Conservation (phyloP, 1,140 invertebrate genomes). For the Glossosoma conforme region DNA sequence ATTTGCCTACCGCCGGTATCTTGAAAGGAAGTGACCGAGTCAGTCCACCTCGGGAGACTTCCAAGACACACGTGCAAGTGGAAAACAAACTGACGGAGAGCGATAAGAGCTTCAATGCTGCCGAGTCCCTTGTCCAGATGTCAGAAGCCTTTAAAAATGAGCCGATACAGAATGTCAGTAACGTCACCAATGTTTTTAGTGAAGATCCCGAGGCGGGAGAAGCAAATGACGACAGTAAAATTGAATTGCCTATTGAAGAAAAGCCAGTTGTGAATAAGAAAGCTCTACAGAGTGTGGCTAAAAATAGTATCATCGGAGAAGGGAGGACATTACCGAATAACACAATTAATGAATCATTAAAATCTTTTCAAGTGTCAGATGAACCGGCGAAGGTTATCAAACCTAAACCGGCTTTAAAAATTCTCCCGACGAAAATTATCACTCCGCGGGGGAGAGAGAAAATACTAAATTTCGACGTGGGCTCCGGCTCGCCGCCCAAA, state of each 20-base stretch:
- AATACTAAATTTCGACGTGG: conserved; percentile 45
- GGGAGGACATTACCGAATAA: no score
- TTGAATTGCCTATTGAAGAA: conserved; percentile 20
- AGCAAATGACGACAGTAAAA: background rate
- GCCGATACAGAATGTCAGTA: conserved; percentile 37
- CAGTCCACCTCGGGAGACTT: background rate
- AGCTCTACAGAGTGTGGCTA: no score
- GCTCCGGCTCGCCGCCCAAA: conserved; percentile 26
- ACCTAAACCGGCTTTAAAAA: conserved; percentile 37
- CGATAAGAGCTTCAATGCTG: conserved; percentile 46
- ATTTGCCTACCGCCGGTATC: conserved; percentile 41
- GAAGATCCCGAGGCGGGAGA: background rate
- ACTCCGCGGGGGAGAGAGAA: conserved; percentile 43
- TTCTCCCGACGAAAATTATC: conserved; percentile 37
- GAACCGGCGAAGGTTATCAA: conserved; percentile 34
- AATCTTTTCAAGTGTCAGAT: conserved; percentile 48
- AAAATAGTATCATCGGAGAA: no score
- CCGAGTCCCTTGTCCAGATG: conserved; percentile 47
- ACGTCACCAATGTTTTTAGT: conserved; percentile 28
- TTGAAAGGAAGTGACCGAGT: conserved; percentile 31
- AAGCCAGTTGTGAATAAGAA: conserved; percentile 9
- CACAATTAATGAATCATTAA: conserved; percentile 34
- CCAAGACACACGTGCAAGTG: background rate
- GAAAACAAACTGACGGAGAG: conserved; percentile 34
- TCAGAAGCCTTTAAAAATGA: conserved; percentile 44